Evolutionary conservation across 2,888 invertebrate species (phyloP), one percentile per base, ranked within the genome.

Genomic region (Apotomis capreana): DNA sequence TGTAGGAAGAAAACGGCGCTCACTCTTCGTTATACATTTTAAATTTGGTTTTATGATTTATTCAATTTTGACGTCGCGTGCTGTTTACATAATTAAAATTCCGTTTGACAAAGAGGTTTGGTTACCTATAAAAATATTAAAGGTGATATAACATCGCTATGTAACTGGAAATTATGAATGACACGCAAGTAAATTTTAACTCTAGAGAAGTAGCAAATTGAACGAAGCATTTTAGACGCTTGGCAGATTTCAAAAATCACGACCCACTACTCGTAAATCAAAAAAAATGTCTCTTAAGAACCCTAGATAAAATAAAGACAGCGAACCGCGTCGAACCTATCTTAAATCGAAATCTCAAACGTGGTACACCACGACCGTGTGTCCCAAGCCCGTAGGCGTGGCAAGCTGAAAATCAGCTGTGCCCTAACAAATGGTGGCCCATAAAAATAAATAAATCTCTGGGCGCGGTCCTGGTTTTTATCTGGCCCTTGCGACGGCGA

Each of bases 391-490:
- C 74, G 78, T 78, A 78, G 77, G 76, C 77, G 74, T 79, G 77
- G 70, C 76, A 72, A 80, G 44, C 46, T 46, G 65, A 78, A 78
- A 85, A 84, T 84, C 84, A 84, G 84, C 84, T 82, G 82, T 79
- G 81, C 84, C 79, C 80, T 84, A 85, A 87, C 84, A 86, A 87
- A 88, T 87, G 85, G 83, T 71, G 9, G 81, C 81, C 81, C 79
- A 84, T 88, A 87, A 87, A 86, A 88, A 88, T 87, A 88, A 87
- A 87, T 86, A 87, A 88, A 88, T 87, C 84, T 87, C 81, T 80
- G 78, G 81, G 82, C 75, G 78, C 79, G 75, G 78, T 79, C 77
- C 79, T 80, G 78, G 79, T 80, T 84, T 84, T 85, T 86, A 86
- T 86, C 85, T 79, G 79, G 76, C 79, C 78, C 76, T 81, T 80